Percentiles rank a stretch among this genome's conserved stretches.
Conservation (phyloP, 2,113 vertebrate genomes). For the Megalops atlanticus region DNA sequence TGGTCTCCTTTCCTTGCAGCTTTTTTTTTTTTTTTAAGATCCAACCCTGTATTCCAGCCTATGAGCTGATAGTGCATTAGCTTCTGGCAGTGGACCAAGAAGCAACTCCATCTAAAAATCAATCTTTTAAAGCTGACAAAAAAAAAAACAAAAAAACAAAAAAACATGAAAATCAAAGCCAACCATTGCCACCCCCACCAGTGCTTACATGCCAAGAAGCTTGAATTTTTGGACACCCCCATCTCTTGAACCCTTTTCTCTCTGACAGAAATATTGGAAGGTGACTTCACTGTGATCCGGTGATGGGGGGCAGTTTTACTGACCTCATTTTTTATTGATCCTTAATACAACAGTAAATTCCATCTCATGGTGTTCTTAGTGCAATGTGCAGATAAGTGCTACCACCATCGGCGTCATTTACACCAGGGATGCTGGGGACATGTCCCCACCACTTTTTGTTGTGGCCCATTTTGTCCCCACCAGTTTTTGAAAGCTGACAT, state of each 20-base stretch:
- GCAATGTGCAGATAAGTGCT: neutral
- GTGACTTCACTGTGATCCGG: neutral
- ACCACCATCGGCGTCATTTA: too few relatives aligned
- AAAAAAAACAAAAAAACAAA: conserved; percentile 46
- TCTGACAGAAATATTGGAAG: neutral
- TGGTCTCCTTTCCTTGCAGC: conserved; percentile 1
- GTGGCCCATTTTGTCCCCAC: too few relatives aligned
- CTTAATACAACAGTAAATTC: neutral
- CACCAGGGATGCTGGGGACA: too few relatives aligned
- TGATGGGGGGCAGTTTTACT: neutral
- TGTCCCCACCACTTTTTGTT: too few relatives aligned
- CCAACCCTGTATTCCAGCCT: conserved; percentile 28
- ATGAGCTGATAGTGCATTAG: conserved; percentile 65
- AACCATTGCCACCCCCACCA: neutral
- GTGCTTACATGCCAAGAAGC: conserved; percentile 1
- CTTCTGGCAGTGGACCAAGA: conserved; percentile 59
- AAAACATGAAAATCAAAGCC: neutral
- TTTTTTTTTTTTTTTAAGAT: conserved; percentile 31
- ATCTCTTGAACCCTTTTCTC: neutral
- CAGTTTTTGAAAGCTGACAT: too few relatives aligned
- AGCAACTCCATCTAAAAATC: conserved; percentile 55
- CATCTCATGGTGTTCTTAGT: neutral
- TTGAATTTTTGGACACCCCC: neutral
- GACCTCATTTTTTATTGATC: too few relatives aligned
- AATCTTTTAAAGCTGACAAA: conserved; percentile 44